Conservation (phyloP, 2,113 vertebrate genomes). For the Baryphthengus martii region DNA sequence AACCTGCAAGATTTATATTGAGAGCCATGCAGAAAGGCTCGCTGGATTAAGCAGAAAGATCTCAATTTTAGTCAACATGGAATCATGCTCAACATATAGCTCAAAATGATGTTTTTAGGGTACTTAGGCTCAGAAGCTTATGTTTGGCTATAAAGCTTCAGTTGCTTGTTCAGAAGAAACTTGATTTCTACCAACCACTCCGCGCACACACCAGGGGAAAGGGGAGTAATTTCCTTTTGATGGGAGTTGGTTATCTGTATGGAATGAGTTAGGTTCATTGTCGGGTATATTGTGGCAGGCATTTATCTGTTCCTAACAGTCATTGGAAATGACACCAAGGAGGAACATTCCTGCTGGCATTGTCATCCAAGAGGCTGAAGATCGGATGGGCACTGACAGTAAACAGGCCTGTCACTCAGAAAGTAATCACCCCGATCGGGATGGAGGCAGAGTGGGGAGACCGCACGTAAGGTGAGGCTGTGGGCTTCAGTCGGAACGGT, state of each 20-base stretch:
- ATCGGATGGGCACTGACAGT: not conserved
- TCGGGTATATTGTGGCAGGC: not conserved
- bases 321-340: not conserved
- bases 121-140: not conserved
- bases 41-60: not conserved
- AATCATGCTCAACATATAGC: not conserved
- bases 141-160: not conserved
- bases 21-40: not conserved
- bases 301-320: not conserved
- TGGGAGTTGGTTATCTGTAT: not conserved
- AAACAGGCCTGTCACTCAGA: not conserved
- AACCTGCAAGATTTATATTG: not conserved
- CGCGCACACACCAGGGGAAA: rapidly evolving
- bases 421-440: not conserved
- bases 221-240: not conserved
- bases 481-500: rapidly evolving
- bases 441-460: not conserved
- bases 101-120: not conserved
- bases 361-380: not conserved
- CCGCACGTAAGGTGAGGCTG: not conserved
- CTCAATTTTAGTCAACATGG: not conserved
- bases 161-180: not conserved
- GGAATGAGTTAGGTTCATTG: not conserved
- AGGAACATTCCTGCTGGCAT: not conserved
- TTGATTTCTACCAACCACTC: not conserved